Conservation (phyloP, 2,113 vertebrate species). For the Mungos mungo region DNA sequence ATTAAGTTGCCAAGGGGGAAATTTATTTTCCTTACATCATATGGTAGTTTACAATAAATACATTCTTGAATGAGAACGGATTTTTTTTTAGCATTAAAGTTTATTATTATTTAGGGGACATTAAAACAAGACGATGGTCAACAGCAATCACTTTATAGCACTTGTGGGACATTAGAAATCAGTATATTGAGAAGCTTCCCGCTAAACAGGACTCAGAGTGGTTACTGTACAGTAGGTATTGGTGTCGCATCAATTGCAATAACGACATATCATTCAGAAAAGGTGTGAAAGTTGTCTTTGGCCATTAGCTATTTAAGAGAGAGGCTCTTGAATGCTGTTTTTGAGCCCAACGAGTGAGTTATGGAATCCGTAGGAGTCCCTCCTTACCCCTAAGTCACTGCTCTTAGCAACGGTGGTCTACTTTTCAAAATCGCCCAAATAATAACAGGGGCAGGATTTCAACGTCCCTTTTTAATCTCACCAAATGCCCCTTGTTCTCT, state of each 20-base stretch:
- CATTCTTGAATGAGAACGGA: conserved; percentile 70
- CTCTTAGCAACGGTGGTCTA: not conserved
- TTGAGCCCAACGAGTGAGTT: not conserved
- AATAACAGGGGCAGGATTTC: not conserved
- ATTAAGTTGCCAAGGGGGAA: conserved; percentile 83
- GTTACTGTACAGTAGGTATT: not conserved
- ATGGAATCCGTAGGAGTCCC: not conserved
- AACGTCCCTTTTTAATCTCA: not conserved
- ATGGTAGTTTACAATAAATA: conserved; percentile 77
- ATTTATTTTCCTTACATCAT: conserved; percentile 79
- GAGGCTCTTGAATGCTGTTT: not conserved
- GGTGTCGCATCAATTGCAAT: conserved; percentile 12
- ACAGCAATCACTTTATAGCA: conserved; percentile 71
- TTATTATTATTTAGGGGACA: conserved; percentile 80
- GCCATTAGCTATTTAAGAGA: conserved; percentile 40
- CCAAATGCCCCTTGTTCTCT: not conserved
- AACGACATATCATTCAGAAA: conserved; percentile 11
- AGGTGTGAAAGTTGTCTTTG: conserved; percentile 49
- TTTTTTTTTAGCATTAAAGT: conserved; percentile 62
- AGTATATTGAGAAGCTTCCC: conserved; percentile 5
- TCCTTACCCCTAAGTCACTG: not conserved
- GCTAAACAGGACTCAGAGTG: conserved; percentile 37
- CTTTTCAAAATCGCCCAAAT: not conserved
- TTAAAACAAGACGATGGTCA: conserved; percentile 80
- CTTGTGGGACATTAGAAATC: conserved; percentile 57